These are phyloP conservation scores for Oplegnathus fasciatus DNA, from an alignment of 2,113 vertebrate species.

Conservation along the genomic window DNA sequence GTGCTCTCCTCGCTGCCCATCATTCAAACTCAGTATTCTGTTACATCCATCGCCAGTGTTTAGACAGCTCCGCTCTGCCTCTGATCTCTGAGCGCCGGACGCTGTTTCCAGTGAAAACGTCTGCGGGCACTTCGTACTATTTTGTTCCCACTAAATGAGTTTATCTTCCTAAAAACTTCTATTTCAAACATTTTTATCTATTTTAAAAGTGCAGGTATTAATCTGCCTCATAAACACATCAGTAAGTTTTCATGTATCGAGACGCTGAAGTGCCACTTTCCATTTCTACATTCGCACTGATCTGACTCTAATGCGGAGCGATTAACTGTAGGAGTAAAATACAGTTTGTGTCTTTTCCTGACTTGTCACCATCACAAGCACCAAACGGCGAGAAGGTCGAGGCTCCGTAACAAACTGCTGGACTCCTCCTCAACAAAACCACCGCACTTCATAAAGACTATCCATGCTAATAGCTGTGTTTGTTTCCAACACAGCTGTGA, in stretches of 20 bases:
- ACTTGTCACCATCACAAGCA: neutral
- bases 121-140: neutral
- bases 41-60: conserved; percentile 65
- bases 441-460: conserved; percentile 28
- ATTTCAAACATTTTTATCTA: neutral
- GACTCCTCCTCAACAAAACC: conserved; percentile 21
- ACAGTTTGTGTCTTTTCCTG: neutral
- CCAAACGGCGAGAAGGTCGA: neutral
- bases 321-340: neutral
- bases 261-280: neutral
- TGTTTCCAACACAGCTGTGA: conserved; percentile 45
- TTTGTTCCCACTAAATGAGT: neutral
- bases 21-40: conserved; percentile 66
- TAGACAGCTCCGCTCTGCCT: conserved; percentile 60
- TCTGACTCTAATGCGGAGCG: neutral
- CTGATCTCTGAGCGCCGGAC: conserved; percentile 34
- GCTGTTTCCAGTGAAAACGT: conserved; percentile 22
- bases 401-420: neutral
- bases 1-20: conserved; percentile 49
- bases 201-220: neutral
- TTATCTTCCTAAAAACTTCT: neutral
- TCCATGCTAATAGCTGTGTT: conserved; percentile 8
- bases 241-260: neutral
- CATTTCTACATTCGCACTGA: neutral
- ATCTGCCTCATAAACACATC: neutral